Conservation (phyloP, 2,888 invertebrate genomes). For the Silvanus unidentatus region DNA sequence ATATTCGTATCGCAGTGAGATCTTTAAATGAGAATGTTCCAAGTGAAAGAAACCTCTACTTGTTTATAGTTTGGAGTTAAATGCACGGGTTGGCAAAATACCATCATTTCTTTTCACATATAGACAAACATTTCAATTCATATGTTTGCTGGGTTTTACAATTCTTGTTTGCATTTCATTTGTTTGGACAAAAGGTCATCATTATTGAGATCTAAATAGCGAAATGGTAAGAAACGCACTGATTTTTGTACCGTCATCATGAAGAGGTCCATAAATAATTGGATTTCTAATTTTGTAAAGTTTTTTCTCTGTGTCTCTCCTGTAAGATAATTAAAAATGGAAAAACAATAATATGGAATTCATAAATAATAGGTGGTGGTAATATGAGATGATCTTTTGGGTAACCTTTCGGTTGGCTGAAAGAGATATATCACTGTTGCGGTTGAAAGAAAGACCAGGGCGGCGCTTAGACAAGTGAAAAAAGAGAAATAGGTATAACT, state of each 20-base stretch:
- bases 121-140: conserved; percentile 1
- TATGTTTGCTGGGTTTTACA: background rate
- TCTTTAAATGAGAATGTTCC: conserved; percentile 20
- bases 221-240: background rate
- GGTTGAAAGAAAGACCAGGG: background rate
- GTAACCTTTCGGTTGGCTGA: background rate
- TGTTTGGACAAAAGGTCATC: background rate
- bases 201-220: background rate
- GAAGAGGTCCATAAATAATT: no score
- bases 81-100: background rate
- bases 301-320: no score
- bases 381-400: no score
- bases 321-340: no score
- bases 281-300: no score
- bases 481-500: background rate
- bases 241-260: background rate
- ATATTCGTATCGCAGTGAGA: conserved; percentile 34
- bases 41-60: conserved; percentile 10
- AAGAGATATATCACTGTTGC: background rate
- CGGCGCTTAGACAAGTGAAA: conserved; percentile 2
- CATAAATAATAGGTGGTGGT: no score
- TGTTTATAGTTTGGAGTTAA: background rate
- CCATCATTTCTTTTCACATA: no score
- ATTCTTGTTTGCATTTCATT: conserved; percentile 2
- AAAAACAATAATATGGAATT: no score